Evolutionary conservation across 2,113 vertebrate genomes (phyloP), one percentile per base, ranked within the genome.

Genomic region (Dinomys branickii): DNA sequence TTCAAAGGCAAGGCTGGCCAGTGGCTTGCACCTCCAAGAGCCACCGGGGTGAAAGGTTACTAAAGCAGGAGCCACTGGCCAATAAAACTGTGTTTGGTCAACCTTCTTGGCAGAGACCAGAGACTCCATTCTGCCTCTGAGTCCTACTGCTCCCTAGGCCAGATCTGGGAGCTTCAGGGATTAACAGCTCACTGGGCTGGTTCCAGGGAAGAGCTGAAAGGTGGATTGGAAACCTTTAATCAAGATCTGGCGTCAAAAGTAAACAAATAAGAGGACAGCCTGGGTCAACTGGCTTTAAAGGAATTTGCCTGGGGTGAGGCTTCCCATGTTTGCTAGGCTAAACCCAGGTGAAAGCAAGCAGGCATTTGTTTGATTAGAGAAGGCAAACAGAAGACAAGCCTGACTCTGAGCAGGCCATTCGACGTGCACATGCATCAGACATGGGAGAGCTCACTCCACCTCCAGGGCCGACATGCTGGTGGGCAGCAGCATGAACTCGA

Each of bases 41-140:
- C 89, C 94, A 85, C 13, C 24, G 87, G 96, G 99, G 99, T 99
- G 98, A 99, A 98, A 99, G 99, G 99, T 99, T 99, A 99, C 98
- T 99, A 99, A 99, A 99, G 99, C 99, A 98, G 98, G 99, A 99
- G 98, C 98, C 99, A 98, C 98, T 96, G 98, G 97, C 98, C 98
- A 99, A 99, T 99, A 99, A 99, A 99, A 98, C 86, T 69, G 92
- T 99, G 98, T 98, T 98, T 98, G 98, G 97, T 33, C 98, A 98
- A 98, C 96, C 98, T 97, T 97, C 95, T 95, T 93, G 33, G 97
- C 97, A 98, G 97, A 98, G 98, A 98, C 98, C 96, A 91, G 94
- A 95, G 98, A 98, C 97, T 98, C 97, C 91, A 98, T 98, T 98
- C 98, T 98, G 98, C 89, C 96, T 97, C 97, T 77, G 88, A 90